These are phyloP conservation scores for Gobio occitaniae DNA, from an alignment of 2,797 vertebrate species.

Conservation along the genomic window DNA sequence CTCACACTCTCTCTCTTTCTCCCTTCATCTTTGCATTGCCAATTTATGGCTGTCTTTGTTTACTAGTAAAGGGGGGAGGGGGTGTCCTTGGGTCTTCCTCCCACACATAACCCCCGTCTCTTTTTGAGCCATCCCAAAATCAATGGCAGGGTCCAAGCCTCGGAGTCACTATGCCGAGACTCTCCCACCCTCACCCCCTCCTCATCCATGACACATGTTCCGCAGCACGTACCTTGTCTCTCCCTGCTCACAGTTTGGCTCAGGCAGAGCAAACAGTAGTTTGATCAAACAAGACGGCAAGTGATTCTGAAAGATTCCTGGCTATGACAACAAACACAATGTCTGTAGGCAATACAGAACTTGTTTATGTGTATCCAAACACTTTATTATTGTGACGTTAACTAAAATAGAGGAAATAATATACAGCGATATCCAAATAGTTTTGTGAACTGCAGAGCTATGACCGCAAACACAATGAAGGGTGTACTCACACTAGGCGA, in stretches of 20 bases:
- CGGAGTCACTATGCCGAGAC: conserved; percentile 80
- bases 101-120: conserved; percentile 50
- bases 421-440: neutral
- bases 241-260: conserved; percentile 73
- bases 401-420: conserved; percentile 31
- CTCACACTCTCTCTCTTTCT: conserved; percentile 23
- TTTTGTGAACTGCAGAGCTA: neutral
- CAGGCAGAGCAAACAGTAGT: conserved; percentile 80
- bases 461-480: neutral
- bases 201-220: conserved; percentile 78
- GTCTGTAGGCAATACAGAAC: conserved; percentile 36
- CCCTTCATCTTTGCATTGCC: conserved; percentile 49
- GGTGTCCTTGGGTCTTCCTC: conserved; percentile 59
- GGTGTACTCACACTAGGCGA: no score
- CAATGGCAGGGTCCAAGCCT: conserved; percentile 66
- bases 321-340: conserved; percentile 51
- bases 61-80: conserved; percentile 48
- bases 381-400: conserved; percentile 27
- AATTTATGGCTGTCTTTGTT: conserved; percentile 61
- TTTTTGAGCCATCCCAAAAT: conserved; percentile 63
- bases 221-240: conserved; percentile 82
- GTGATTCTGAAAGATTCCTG: conserved; percentile 52
- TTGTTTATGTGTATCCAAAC: conserved; percentile 28
- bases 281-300: conserved; percentile 76
- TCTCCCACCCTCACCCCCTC: conserved; percentile 67